Percentiles rank a stretch among this genome's conserved stretches.
phyloP scores from a whole-genome alignment of 2,888 invertebrate species.

The Mystacides longicornis region DNA sequence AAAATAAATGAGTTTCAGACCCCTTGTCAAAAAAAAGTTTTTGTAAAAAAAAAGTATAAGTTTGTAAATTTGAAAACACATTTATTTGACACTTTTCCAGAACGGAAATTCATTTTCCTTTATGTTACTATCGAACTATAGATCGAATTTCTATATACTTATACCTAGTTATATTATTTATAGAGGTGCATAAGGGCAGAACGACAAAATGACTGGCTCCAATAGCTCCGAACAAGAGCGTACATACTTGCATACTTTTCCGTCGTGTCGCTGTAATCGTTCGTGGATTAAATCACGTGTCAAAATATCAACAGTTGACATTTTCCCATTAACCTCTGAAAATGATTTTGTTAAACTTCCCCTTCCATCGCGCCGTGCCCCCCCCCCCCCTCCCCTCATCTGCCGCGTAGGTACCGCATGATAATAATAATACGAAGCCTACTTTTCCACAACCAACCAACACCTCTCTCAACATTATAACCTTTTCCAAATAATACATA shows the following conservation, averaged over 20 bases:
- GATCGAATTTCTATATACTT: no score
- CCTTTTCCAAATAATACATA: constrained; percentile 18
- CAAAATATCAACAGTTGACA: constrained; percentile 26
- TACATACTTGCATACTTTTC: not conserved
- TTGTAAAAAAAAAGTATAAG: no score
- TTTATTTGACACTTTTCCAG: no score
- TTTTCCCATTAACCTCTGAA: constrained; percentile 25
- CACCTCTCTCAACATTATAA: constrained; percentile 4
- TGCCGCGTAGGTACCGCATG: not conserved
- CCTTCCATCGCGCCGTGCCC: not conserved
- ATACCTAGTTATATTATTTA: no score
- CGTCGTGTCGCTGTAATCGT: constrained; percentile 6
- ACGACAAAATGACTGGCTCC: no score
- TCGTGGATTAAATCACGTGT: constrained; percentile 22
- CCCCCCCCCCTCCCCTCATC: constrained; percentile 6
- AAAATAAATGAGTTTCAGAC: no score
- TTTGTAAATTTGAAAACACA: no score
- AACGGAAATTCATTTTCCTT: no score
- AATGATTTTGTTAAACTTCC: constrained; percentile 17
- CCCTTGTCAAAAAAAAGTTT: no score
- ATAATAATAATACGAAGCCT: not conserved
- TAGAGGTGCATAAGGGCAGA: no score
- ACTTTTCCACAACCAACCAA: not conserved
- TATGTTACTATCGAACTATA: no score
- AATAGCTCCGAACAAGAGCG: no score